These are phyloP conservation scores for Chelonus formosanus DNA, from an alignment of 2,888 invertebrate species.

Conservation along the genomic window DNA sequence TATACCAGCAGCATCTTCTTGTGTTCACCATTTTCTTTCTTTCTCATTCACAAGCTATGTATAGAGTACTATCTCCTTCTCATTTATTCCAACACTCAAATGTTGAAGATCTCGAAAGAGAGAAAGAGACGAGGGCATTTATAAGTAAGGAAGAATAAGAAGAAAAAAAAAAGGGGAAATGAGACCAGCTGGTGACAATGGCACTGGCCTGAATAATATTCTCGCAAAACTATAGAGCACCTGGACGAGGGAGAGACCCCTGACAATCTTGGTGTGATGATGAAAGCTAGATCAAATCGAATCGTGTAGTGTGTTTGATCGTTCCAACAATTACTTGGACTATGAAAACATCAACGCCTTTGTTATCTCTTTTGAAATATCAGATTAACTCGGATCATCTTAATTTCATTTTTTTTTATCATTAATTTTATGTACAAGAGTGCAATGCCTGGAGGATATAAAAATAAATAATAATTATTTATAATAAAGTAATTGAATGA, in stretches of 20 bases:
- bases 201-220: constrained; percentile 23
- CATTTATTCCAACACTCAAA: too few relatives aligned
- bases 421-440: neutral
- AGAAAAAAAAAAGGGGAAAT: neutral
- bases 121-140: too few relatives aligned
- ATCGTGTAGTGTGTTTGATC: neutral
- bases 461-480: too few relatives aligned
- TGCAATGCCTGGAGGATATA: too few relatives aligned
- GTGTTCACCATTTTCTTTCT: too few relatives aligned
- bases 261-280: constrained; percentile 7
- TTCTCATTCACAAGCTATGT: too few relatives aligned
- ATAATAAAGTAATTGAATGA: too few relatives aligned
- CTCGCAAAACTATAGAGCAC: constrained; percentile 17
- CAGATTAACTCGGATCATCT: neutral
- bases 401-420: neutral
- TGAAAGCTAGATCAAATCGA: constrained; percentile 9
- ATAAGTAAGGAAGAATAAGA: constrained; percentile 3
- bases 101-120: too few relatives aligned
- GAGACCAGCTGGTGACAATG: constrained; percentile 26
- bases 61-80: too few relatives aligned
- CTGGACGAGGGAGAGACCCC: constrained; percentile 19
- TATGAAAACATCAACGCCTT: neutral
- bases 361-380: neutral
- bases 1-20: too few relatives aligned
- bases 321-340: neutral